Evolutionary conservation across 2,888 invertebrate species (phyloP).

Genomic region (Prosapia bicincta): DNA sequence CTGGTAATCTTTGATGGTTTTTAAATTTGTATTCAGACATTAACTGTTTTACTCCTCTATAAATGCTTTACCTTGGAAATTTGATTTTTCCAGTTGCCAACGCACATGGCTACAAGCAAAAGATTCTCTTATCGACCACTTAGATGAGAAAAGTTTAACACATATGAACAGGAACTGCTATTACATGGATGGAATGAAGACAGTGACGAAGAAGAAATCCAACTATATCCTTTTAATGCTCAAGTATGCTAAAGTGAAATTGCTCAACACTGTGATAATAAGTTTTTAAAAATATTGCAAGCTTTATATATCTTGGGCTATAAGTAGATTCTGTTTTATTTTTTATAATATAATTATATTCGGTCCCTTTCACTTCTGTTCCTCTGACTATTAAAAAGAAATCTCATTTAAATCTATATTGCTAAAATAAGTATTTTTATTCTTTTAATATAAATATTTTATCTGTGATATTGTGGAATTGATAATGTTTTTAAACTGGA

Average conservation of each 20-base stretch:
- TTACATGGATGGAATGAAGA: background rate
- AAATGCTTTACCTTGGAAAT: too few species aligned
- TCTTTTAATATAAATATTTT: background rate
- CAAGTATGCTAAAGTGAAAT: background rate
- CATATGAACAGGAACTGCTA: constrained; percentile 15
- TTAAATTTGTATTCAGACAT: background rate
- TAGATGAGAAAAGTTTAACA: constrained; percentile 10
- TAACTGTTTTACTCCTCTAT: background rate
- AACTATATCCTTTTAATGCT: constrained; percentile 11
- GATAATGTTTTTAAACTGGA: background rate
- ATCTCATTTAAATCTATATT: background rate
- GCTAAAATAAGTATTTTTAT: background rate
- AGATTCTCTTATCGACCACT: constrained; percentile 14
- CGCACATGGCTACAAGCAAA: constrained; percentile 22
- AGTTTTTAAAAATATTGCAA: background rate
- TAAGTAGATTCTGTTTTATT: too few species aligned
- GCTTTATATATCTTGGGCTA: background rate
- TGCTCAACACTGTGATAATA: constrained; percentile 13
- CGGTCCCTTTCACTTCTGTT: too few species aligned
- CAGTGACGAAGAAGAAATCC: constrained; percentile 11
- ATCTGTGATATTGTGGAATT: background rate
- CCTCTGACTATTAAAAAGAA: background rate
- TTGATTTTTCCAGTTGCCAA: constrained; percentile 29
- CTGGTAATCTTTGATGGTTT: background rate
- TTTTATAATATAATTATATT: too few species aligned